Base-by-base conservation (phyloP, 2,888 invertebrate species). In the Oasisia sp. region DNA sequence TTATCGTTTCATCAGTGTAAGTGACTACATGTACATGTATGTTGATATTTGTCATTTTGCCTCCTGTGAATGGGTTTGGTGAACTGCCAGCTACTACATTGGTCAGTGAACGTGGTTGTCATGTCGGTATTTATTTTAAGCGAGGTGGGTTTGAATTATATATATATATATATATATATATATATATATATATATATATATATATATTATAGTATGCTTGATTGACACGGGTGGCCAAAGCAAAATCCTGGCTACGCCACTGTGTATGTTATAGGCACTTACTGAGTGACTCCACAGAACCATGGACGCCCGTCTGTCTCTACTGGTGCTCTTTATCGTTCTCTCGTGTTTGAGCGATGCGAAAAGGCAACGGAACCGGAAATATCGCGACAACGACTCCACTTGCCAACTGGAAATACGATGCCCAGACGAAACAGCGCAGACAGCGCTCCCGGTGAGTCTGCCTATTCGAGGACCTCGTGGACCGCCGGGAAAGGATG, bases 391-490 rank as follows among this genome's bases (percentile, higher is more conserved):
- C 19, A 74, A 74, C 74, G 74, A 74, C 74, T 74, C 74, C 74
- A 74, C 74, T 27, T 74, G 74, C 74, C 74, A 74, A 27, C 27
- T 74, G n/a, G 74, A 74, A n/a, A 74, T 74, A 74, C 74, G 74
- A 5, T 74, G 74, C 74, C 74, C 74, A 74, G 74, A 74, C 14
- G 74, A 74, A 74, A 74, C 74, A 74, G n/a, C 74, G 27, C 74
- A 74, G 74, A 74, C 74, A 19, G 19, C 74, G 27, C 74, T 74
- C n/a, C 91, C 91, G 19, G 91, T 91, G 4, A 32, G 89, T 12
- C 91, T 91, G 91, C 91, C 91, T 14, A 91, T 91, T 32, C 14
- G 91, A 32, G 91, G 91, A 74, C 91, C 91, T 7, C 32, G 91
- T 12, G 91, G 91, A 5, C 91, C 89, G 0, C 74, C 91, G 9